phyloP scores from a whole-genome alignment of 2,888 invertebrate genomes.

The Dynastes grantii region DNA sequence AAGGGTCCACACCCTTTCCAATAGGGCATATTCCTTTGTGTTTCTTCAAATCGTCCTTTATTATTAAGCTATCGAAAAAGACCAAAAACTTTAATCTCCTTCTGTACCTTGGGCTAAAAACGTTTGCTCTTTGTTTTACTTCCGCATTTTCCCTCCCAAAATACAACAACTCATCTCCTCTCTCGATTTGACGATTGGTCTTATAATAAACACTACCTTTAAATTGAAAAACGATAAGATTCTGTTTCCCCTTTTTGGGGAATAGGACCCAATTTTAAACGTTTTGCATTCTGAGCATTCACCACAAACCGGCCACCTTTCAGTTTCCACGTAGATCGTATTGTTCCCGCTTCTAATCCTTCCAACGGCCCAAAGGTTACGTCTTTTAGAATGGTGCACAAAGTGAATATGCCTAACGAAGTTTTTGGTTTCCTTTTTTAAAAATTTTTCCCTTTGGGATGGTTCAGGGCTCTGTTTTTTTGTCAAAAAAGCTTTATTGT shows the following conservation, averaged over 20 bases:
- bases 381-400: not conserved
- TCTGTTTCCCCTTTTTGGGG: no score
- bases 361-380: not conserved
- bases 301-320: not conserved
- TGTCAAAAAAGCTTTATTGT: not conserved
- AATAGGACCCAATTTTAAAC: no score
- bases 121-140: not conserved
- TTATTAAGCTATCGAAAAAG: no score
- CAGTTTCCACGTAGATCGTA: conserved; percentile 1
- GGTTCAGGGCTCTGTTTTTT: not conserved
- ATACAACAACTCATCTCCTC: not conserved
- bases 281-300: not conserved
- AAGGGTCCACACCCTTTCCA: not conserved
- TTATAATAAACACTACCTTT: conserved; percentile 10
- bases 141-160: not conserved
- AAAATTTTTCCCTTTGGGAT: not conserved
- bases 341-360: conserved; percentile 2
- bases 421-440: not conserved
- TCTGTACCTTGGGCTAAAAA: not conserved
- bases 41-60: not conserved
- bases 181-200: not conserved
- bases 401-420: not conserved
- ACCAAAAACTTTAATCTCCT: not conserved
- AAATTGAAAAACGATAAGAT: conserved; percentile 1
- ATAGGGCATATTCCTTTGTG: not conserved